Evolutionary conservation across 1,140 invertebrate species (phyloP).

Genomic region (Pseudomyrmex sp.): DNA sequence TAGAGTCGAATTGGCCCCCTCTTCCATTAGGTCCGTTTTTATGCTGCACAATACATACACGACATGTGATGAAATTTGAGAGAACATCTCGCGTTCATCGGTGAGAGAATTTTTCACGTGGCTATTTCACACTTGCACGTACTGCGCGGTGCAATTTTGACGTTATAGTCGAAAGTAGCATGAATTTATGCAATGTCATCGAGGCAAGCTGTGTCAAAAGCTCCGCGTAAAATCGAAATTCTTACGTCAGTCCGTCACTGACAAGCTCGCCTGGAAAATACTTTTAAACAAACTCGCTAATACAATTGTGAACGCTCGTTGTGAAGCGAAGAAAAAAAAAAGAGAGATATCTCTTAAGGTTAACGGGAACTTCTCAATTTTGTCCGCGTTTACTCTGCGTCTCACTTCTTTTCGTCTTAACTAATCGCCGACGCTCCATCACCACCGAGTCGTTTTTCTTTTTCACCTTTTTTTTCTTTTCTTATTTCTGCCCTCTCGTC

Average conservation of each 20-base stretch:
- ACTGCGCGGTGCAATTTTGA: not conserved
- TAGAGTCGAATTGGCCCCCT: slow-evolving; percentile 91
- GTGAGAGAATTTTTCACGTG: not conserved
- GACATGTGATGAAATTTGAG: slow-evolving; percentile 39
- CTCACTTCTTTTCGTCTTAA: slow-evolving; percentile 44
- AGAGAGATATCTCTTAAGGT: slow-evolving; percentile 14
- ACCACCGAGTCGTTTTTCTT: slow-evolving; percentile 40
- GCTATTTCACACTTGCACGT: not conserved
- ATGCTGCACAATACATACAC: slow-evolving; percentile 85
- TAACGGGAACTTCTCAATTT: slow-evolving; percentile 53
- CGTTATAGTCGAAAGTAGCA: not conserved
- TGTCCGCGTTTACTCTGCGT: not conserved
- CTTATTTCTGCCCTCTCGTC: not conserved
- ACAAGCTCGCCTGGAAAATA: not conserved
- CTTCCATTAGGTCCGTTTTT: slow-evolving; percentile 91
- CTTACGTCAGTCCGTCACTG: too few relatives aligned
- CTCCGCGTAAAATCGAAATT: too few relatives aligned
- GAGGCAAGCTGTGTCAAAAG: too few relatives aligned
- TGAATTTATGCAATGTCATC: too few relatives aligned
- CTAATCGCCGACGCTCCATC: slow-evolving; percentile 46
- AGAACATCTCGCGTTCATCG: slow-evolving; percentile 2
- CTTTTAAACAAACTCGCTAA: slow-evolving; percentile 2
- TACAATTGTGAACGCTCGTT: not conserved
- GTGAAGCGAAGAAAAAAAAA: not conserved
- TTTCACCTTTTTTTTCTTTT: not conserved